Evolutionary conservation across 2,797 vertebrate species (phyloP).

Genomic region (Dromococcyx pavoninus): DNA sequence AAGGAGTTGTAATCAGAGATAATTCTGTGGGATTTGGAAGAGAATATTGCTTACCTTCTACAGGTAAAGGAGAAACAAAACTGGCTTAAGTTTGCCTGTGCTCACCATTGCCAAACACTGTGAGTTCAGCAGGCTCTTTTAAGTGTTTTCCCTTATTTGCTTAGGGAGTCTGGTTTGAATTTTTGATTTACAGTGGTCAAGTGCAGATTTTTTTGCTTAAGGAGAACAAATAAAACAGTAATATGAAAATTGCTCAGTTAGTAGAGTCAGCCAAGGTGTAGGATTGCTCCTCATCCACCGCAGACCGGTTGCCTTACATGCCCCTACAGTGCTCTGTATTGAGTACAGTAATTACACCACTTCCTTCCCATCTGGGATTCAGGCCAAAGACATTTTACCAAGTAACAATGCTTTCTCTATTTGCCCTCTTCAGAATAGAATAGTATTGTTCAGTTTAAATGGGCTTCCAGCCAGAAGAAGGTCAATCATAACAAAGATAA

Average conservation of each 20-base stretch:
- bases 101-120: neutral
- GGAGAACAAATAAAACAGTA: conserved; percentile 32
- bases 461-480: conserved; percentile 67
- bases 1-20: neutral
- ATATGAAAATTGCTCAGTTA: neutral
- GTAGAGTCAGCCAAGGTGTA: neutral
- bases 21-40: neutral
- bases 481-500: conserved; percentile 73
- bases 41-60: neutral
- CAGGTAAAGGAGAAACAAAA: neutral
- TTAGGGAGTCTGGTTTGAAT: conserved; percentile 13
- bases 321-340: conserved; percentile 28
- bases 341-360: conserved; percentile 55
- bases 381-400: conserved; percentile 58
- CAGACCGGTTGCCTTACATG: neutral
- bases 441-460: conserved; percentile 57
- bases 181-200: conserved; percentile 36
- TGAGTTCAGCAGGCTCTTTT: neutral
- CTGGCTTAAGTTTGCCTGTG: neutral
- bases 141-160: neutral
- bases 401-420: conserved; percentile 67
- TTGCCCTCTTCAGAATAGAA: conserved; percentile 40
- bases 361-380: conserved; percentile 70
- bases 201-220: conserved; percentile 4
- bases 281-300: neutral